Evolutionary conservation across 2,888 invertebrate genomes (phyloP).

Genomic region (Hypena proboscidalis): DNA sequence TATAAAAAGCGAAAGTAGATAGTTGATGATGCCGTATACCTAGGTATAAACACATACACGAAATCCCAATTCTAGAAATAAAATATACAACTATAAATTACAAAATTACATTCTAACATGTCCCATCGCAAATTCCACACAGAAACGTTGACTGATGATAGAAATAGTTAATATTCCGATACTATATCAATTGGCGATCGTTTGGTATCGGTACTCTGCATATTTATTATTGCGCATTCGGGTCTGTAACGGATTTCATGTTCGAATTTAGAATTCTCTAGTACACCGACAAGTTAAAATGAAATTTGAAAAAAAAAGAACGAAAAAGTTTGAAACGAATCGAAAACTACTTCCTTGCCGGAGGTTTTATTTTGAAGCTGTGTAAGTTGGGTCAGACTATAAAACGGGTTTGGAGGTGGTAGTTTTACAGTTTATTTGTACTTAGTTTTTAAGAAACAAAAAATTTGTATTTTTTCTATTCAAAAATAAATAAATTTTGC

Average conservation of each 20-base stretch:
- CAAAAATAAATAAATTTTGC: too few relatives aligned
- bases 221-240: conserved; percentile 21
- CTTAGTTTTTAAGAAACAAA: too few relatives aligned
- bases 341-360: conserved; percentile 1
- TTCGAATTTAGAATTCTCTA: not conserved
- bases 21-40: too few relatives aligned
- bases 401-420: too few relatives aligned
- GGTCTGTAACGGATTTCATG: conserved; percentile 26
- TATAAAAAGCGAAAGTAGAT: too few relatives aligned
- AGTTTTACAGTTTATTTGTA: too few relatives aligned
- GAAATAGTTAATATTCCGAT: conserved; percentile 20
- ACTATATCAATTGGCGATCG: conserved; percentile 36
- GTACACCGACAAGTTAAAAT: not conserved
- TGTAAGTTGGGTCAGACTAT: not conserved
- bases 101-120: too few relatives aligned
- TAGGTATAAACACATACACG: too few relatives aligned
- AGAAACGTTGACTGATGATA: conserved; percentile 22
- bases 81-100: too few relatives aligned
- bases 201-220: conserved; percentile 27
- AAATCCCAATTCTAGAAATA: too few relatives aligned
- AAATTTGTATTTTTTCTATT: too few relatives aligned
- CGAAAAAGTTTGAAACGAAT: not conserved
- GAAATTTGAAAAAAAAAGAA: not conserved
- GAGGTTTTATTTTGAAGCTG: conserved; percentile 1
- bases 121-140: not conserved